phyloP scores from a whole-genome alignment of 2,888 invertebrate genomes.

The Nasonovia ribisnigri region DNA sequence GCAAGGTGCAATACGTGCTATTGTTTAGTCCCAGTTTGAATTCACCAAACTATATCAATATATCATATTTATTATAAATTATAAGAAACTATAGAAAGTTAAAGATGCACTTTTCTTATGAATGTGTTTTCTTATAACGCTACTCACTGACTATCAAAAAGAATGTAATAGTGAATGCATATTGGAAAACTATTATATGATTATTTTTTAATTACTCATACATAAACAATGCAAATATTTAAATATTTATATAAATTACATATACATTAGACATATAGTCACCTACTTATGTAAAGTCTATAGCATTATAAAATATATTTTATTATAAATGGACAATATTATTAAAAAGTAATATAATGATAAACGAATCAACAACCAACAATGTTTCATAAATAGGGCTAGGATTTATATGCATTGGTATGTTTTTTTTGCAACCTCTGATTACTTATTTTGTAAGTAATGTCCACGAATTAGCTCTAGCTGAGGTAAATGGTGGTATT shows the following conservation, averaged over 20 bases:
- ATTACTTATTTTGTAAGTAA: no score
- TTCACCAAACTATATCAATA: not conserved
- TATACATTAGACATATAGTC: not conserved
- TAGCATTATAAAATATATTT: not conserved
- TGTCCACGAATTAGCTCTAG: no score
- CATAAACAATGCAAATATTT: not conserved
- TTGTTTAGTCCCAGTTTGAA: not conserved
- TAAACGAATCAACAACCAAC: not conserved
- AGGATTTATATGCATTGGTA: no score
- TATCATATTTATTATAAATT: not conserved
- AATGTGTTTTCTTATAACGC: not conserved
- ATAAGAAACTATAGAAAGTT: no score
- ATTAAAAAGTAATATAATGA: not conserved
- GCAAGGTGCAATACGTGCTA: no score
- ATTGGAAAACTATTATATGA: not conserved
- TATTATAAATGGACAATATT: not conserved
- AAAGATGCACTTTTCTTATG: not conserved
- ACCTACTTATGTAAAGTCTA: not conserved
- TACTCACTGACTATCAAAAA: not conserved
- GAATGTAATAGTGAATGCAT: not conserved
- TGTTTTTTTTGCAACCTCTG: no score
- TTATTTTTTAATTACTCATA: not conserved
- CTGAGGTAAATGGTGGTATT: no score
- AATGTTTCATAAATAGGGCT: not conserved
- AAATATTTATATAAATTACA: not conserved